Percentiles rank a stretch among this genome's conserved stretches.
Evolutionary conservation across 2,888 invertebrate genomes (phyloP).

Genomic region (Caprella mutica): DNA sequence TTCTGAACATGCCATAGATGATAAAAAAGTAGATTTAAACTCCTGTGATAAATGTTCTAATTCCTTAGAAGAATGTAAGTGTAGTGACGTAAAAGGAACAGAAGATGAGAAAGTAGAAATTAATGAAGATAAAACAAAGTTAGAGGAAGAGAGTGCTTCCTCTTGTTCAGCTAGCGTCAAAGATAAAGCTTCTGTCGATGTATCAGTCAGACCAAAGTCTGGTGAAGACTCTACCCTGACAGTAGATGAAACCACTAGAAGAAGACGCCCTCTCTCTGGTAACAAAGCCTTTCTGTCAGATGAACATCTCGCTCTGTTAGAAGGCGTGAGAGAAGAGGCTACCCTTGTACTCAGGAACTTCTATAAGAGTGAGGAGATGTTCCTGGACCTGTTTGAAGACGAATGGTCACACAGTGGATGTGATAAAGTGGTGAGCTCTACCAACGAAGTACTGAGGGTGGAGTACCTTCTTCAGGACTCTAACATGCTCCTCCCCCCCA

Average conservation of each 20-base stretch:
- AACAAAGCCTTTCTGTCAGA: slow-evolving; percentile 53
- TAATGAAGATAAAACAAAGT: too few species aligned
- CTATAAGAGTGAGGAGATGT: slow-evolving; percentile 54
- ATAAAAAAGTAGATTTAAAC: too few species aligned
- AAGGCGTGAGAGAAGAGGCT: slow-evolving; percentile 65
- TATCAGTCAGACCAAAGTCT: too few species aligned
- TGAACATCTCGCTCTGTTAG: slow-evolving; percentile 54
- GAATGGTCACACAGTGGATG: slow-evolving; percentile 7
- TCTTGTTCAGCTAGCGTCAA: too few species aligned
- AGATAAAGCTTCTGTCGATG: too few species aligned
- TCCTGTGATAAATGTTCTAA: too few species aligned
- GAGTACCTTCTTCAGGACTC: slow-evolving; percentile 5
- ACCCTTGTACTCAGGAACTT: slow-evolving; percentile 76
- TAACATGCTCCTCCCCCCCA: neutral
- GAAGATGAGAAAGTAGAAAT: too few species aligned
- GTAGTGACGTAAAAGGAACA: too few species aligned
- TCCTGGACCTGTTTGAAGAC: slow-evolving; percentile 6
- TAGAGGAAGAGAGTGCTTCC: too few species aligned
- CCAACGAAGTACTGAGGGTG: neutral
- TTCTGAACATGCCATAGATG: too few species aligned
- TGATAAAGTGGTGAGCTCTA: neutral
- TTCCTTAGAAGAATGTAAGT: too few species aligned
- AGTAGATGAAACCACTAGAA: slow-evolving; percentile 10
- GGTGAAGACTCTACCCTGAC: too few species aligned
- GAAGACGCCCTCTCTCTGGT: slow-evolving; percentile 38